Conservation (phyloP, 2,888 invertebrate genomes). For the Meganola albula region DNA sequence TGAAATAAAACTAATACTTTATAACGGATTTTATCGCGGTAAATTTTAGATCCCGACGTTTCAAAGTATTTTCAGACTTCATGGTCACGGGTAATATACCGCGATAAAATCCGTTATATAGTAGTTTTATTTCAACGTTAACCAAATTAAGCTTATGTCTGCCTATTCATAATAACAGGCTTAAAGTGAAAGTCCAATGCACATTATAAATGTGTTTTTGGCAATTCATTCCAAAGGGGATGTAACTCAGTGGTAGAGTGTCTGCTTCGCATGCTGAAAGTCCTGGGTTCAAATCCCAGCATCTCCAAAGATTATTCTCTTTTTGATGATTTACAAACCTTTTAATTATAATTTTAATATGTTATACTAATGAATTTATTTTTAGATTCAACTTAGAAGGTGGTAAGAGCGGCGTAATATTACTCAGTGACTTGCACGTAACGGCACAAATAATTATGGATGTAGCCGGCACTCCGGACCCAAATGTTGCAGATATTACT, state of each 20-base stretch:
- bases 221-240: slow-evolving; percentile 29
- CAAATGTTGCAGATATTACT: slow-evolving; percentile 46
- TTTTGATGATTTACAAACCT: slow-evolving; percentile 11
- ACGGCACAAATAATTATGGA: slow-evolving; percentile 55
- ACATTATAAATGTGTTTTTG: no score
- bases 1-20: no score
- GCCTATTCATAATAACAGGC: neutral
- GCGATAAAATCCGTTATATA: no score
- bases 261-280: slow-evolving; percentile 83
- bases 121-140: neutral
- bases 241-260: slow-evolving; percentile 79
- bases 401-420: slow-evolving; percentile 49
- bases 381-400: slow-evolving; percentile 50
- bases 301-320: slow-evolving; percentile 67
- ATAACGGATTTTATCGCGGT: no score
- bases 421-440: slow-evolving; percentile 57
- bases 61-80: no score
- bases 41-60: no score
- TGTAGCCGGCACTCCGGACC: slow-evolving; percentile 40
- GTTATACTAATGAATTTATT: slow-evolving; percentile 6
- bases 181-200: neutral
- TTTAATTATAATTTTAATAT: neutral
- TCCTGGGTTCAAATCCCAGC: slow-evolving; percentile 82
- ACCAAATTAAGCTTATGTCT: neutral
- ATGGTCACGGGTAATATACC: no score